phyloP scores from a whole-genome alignment of 2,113 vertebrate genomes.

The Reinhardtius hippoglossoides region DNA sequence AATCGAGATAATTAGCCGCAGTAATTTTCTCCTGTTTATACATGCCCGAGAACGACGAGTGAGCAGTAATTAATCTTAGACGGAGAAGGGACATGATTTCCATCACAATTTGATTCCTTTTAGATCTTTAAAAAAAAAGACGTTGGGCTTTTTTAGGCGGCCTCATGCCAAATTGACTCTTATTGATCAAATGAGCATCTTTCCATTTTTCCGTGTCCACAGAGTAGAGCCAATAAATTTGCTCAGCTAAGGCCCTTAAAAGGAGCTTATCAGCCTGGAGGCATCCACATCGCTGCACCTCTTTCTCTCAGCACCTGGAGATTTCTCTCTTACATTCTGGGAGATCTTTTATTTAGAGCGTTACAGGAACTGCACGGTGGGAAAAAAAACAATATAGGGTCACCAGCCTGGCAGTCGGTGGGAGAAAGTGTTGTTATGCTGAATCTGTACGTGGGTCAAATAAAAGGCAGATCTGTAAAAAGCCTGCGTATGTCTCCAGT shows the following conservation, averaged over 20 bases:
- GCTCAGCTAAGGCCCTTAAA: constrained; percentile 36
- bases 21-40: constrained; percentile 67
- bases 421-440: constrained; percentile 11
- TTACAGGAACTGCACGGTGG: not conserved
- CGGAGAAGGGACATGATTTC: constrained; percentile 37
- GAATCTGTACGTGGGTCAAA: not conserved
- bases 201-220: constrained; percentile 55
- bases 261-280: constrained; percentile 52
- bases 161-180: constrained; percentile 37
- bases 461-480: constrained; percentile 27
- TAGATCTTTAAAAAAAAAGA: constrained; percentile 31
- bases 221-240: constrained; percentile 42
- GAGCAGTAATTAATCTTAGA: constrained; percentile 71
- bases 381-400: constrained; percentile 31
- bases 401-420: constrained; percentile 26
- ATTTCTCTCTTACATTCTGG: constrained; percentile 20
- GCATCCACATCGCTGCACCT: constrained; percentile 48
- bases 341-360: constrained; percentile 38
- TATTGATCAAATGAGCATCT: constrained; percentile 66
- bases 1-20: constrained; percentile 70
- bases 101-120: constrained; percentile 33
- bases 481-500: constrained; percentile 36
- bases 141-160: constrained; percentile 17
- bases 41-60: constrained; percentile 48
- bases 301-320: constrained; percentile 22